phyloP scores from a whole-genome alignment of 2,888 invertebrate species.

The Cantharis nigra region DNA sequence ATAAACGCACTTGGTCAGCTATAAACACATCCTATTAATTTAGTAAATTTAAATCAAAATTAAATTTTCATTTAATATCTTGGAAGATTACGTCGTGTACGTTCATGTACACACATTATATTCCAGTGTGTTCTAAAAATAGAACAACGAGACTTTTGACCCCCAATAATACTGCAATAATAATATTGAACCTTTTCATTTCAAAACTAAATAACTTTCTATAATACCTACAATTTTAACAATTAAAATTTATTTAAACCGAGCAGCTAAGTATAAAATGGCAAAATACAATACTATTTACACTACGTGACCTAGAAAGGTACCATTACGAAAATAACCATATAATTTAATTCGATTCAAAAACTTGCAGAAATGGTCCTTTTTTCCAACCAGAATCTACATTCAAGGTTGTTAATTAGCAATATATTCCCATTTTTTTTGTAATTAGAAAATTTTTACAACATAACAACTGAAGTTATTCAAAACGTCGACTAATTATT shows the following conservation, averaged over 20 bases:
- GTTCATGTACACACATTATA: background rate
- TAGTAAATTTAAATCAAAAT: background rate
- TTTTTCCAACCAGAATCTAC: background rate
- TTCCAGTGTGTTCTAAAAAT: background rate
- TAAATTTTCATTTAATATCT: background rate
- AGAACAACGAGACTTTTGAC: background rate
- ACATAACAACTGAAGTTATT: background rate
- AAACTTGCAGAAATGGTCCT: background rate
- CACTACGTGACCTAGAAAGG: background rate
- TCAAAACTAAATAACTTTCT: background rate
- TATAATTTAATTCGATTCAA: background rate
- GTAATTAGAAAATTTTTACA: background rate
- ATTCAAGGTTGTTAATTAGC: background rate
- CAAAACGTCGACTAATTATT: background rate
- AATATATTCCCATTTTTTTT: background rate
- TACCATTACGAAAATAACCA: background rate
- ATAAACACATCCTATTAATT: background rate
- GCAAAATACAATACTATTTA: background rate
- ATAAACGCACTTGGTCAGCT: background rate
- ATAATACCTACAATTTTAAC: background rate
- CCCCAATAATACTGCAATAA: background rate
- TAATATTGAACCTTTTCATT: background rate
- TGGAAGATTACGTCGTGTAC: background rate
- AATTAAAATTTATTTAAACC: background rate
- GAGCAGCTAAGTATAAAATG: background rate